Evolutionary conservation across 2,113 vertebrate species (phyloP), one percentile per base, ranked within the genome.

Genomic region (Mohoua ochrocephala): DNA sequence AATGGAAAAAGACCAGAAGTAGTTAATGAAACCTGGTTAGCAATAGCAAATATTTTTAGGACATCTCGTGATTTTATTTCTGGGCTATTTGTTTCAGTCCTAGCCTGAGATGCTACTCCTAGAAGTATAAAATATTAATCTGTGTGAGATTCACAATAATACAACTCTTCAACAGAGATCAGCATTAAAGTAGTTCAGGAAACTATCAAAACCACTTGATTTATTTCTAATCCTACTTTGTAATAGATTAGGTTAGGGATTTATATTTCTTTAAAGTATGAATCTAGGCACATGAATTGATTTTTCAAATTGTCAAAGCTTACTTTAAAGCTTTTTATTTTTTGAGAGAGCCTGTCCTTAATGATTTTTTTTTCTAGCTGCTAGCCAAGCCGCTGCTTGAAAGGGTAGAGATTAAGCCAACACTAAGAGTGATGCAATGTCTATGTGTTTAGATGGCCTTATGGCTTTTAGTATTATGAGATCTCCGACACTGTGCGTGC

Each of bases 201-300:
- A 71, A 74, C 75, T 92, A 84, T 88, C 71, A 88, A 77, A 88
- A 49, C 8, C 60, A 56, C 28, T 92, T 91, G 63, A 93, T 95
- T 83, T 89, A 60, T 96, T 87, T 83, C 71, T 93, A 60, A 77
- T 54, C 53, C 52, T 77, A 31, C 45, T 88, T 93, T 63, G 71
- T 88, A 91, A 86, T 84, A 87, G 37, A 83, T 91, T 87, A 68
- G 30, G 22, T 91, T 76, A 65, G 24, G 50, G 75, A 80, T 87
- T 93, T 87, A 59, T 89, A 68, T 94, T 92, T 95, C 91, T 94
- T 87, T 87, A 50, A 91, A 71, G 26, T 76, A 84, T 89, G 67
- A 84, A 92, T 84, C 57, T 57, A 50, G 49, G 13, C 56, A 73
- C 41, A 53, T 42, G 17, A 81, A 92, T 92, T 95, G 87, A 92